Evolutionary conservation across 2,888 invertebrate species (phyloP), one percentile per base, ranked within the genome.

Genomic region (Diploptera punctata): DNA sequence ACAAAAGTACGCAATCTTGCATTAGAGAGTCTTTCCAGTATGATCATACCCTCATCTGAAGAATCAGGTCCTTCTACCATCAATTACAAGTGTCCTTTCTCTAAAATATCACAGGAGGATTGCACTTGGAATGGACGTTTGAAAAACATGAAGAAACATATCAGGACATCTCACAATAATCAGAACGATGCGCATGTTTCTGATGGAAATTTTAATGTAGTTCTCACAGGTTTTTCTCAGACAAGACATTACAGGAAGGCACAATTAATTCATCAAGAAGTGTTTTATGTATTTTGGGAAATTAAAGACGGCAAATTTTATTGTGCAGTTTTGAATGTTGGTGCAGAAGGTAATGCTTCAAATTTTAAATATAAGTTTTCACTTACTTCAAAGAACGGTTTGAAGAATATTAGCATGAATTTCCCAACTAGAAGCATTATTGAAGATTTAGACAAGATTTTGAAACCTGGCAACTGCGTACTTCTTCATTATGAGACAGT

Each of bases 201-300:
- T 5, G 33, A 33, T 13, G 57, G 57, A 29, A 2, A 24, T 2
- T 57, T 57, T 9, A 57, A 26, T n/a, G 57, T 57, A 9, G 9
- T 57, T n/a, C 29, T 57, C 26, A 31, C 57, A 29, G 31, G 29
- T 29, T 16, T 57, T 16, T 57, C 26, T 24, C 57, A 26, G 2
- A 3, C 24, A 1, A 1, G 31, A 10, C 26, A 57, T 13, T 57
- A 57, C 7, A 19, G 57, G 7, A 57, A 31, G 16, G 57, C n/a
- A 57, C n/a, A 29, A 29, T 57, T 9, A n/a, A 4, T 18, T 2
- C 24, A 1, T 24, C 26, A 57, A 29, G 57, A 57, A 29, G 16
- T 57, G 3, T 57, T 57, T 29, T 57, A 57, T n/a, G n/a, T 29
- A 7, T 13, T 29, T n/a, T 57, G 57, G 57, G 29, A 57, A 57